Evolutionary conservation across 2,797 vertebrate genomes (phyloP).

Genomic region (Leptoclinus maculatus): DNA sequence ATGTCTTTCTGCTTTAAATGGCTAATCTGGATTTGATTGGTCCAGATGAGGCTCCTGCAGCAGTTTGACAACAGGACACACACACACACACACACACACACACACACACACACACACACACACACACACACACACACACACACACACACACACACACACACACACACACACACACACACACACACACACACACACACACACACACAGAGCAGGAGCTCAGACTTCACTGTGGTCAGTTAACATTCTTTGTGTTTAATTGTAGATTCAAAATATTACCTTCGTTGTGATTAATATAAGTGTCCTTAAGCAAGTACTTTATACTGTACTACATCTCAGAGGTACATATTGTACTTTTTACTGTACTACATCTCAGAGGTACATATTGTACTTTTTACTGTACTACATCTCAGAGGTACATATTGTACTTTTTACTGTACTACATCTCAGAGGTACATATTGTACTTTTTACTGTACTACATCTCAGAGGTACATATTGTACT

Average conservation of each 20-base stretch:
- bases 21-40: slow-evolving; percentile 62
- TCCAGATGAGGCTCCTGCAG: slow-evolving; percentile 42
- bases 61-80: slow-evolving; percentile 18
- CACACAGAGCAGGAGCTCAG: neutral
- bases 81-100: slow-evolving; percentile 25
- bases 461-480: neutral
- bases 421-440: too few relatives aligned
- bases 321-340: neutral
- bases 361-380: too few relatives aligned
- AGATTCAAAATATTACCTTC: neutral
- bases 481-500: neutral
- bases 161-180: slow-evolving; percentile 15
- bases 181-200: slow-evolving; percentile 7
- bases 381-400: too few relatives aligned
- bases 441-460: too few relatives aligned
- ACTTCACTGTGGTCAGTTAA: slow-evolving; percentile 5
- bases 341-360: neutral
- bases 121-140: slow-evolving; percentile 2
- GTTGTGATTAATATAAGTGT: neutral
- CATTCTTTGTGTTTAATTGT: slow-evolving; percentile 1
- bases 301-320: neutral
- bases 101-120: slow-evolving; percentile 11
- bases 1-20: slow-evolving; percentile 47
- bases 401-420: neutral
- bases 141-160: slow-evolving; percentile 25